phyloP scores from a whole-genome alignment of 2,888 invertebrate genomes.

The Drosophila cracens region DNA sequence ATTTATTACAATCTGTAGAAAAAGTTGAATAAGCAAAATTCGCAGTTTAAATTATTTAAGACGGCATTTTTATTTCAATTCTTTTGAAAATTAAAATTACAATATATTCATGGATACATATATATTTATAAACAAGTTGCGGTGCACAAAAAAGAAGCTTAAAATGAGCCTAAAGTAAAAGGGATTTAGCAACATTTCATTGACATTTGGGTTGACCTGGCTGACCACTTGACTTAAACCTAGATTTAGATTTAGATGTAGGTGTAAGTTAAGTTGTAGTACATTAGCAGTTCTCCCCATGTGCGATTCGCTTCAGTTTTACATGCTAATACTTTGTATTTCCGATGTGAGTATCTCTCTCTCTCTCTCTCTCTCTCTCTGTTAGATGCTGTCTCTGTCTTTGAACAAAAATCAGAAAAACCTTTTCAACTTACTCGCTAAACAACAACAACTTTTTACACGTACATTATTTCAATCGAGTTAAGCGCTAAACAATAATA shows the following conservation, averaged over 20 bases:
- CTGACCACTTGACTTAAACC: conserved; percentile 36
- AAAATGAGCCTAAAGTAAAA: conserved; percentile 32
- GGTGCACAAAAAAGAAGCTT: conserved; percentile 68
- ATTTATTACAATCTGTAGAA: neutral
- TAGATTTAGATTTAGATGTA: conserved; percentile 29
- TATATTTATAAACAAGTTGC: conserved; percentile 61
- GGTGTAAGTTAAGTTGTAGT: conserved; percentile 18
- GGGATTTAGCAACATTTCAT: conserved; percentile 23
- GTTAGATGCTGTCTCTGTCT: neutral
- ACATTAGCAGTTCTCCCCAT: conserved; percentile 20
- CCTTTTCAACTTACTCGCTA: conserved; percentile 54
- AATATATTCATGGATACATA: conserved; percentile 38
- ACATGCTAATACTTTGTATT: conserved; percentile 81
- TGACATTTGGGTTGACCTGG: conserved; percentile 13
- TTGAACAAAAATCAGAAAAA: conserved; percentile 28
- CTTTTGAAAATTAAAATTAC: conserved; percentile 60
- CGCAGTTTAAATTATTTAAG: conserved; percentile 44
- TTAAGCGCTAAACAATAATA: conserved; percentile 31
- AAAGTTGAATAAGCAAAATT: neutral
- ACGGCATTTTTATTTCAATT: conserved; percentile 76
- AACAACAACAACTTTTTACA: conserved; percentile 80
- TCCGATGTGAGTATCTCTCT: conserved; percentile 59
- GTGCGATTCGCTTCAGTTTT: conserved; percentile 48
- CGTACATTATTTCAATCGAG: conserved; percentile 31
- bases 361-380: too few relatives aligned